Conservation (phyloP, 1,140 invertebrate genomes). For the Dendrolimus punctatus region DNA sequence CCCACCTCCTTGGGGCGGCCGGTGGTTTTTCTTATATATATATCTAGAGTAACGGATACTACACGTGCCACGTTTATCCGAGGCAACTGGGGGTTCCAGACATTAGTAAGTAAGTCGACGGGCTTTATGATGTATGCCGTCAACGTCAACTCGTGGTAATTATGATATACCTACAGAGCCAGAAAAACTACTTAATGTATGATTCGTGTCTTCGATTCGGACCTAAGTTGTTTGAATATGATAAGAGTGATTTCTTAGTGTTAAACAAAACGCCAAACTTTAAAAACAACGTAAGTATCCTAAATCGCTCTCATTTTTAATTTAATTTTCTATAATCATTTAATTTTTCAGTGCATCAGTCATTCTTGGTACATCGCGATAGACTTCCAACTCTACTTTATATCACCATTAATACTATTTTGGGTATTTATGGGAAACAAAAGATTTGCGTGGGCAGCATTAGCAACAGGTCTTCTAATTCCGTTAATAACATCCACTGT, state of each 20-base stretch:
- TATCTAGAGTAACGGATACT: too few relatives aligned
- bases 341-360: conserved; percentile 71
- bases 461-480: conserved; percentile 12
- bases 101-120: too few relatives aligned
- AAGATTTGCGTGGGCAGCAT: conserved; percentile 24
- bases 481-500: conserved; percentile 17
- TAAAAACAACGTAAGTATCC: background rate
- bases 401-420: conserved; percentile 71
- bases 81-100: too few relatives aligned
- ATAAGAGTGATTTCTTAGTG: background rate
- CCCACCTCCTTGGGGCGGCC: too few relatives aligned
- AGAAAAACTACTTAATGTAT: too few relatives aligned
- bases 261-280: background rate
- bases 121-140: too few relatives aligned
- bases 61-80: too few relatives aligned
- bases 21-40: too few relatives aligned
- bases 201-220: too few relatives aligned
- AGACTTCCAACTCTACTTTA: conserved; percentile 81
- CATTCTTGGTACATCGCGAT: conserved; percentile 76
- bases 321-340: background rate
- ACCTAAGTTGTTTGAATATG: background rate
- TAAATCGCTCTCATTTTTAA: background rate
- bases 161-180: too few relatives aligned
- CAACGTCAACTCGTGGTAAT: too few relatives aligned
- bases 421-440: conserved; percentile 39